A percentile compares a stretch with the other conserved stretches of the same genome.
Conservation (phyloP, 2,888 invertebrate genomes). For the Drosophila cracens region DNA sequence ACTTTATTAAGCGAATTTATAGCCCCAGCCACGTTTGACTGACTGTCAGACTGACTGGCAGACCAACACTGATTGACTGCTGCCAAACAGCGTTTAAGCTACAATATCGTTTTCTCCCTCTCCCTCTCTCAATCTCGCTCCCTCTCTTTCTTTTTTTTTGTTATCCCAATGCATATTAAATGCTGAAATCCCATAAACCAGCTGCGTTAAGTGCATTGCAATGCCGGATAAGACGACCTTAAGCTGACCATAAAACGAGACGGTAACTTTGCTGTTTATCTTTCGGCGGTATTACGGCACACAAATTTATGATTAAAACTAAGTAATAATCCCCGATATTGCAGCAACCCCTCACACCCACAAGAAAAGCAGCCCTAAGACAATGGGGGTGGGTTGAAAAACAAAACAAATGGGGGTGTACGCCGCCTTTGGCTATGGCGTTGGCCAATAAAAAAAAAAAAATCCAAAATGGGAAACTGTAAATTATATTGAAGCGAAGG, state of each 20-base stretch:
- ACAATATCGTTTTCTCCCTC: neutral
- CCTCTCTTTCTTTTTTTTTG: neutral
- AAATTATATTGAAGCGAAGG: conserved; percentile 43
- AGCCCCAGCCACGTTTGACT: conserved; percentile 21
- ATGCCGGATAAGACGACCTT: conserved; percentile 29
- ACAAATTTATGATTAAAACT: conserved; percentile 66
- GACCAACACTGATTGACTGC: conserved; percentile 37
- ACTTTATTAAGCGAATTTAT: conserved; percentile 74
- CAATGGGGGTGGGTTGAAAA: neutral
- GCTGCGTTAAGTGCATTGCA: conserved; percentile 43
- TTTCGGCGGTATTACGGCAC: conserved; percentile 33
- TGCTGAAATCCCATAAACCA: conserved; percentile 33
- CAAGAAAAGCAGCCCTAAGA: neutral
- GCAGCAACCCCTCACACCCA: neutral
- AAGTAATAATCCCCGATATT: conserved; percentile 53
- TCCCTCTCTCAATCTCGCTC: no score
- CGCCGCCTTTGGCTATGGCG: conserved; percentile 8
- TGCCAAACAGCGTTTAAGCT: conserved; percentile 22
- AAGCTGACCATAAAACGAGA: conserved; percentile 45
- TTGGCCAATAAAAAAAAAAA: conserved; percentile 19
- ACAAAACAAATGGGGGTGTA: conserved; percentile 22
- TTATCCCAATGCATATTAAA: conserved; percentile 32
- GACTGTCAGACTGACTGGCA: conserved; percentile 9
- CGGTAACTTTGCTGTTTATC: conserved; percentile 43
- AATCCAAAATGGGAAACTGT: conserved; percentile 31